Evolutionary conservation across 2,113 vertebrate species (phyloP), one percentile per base, ranked within the genome.

Genomic region (Colistium nudipinnis): DNA sequence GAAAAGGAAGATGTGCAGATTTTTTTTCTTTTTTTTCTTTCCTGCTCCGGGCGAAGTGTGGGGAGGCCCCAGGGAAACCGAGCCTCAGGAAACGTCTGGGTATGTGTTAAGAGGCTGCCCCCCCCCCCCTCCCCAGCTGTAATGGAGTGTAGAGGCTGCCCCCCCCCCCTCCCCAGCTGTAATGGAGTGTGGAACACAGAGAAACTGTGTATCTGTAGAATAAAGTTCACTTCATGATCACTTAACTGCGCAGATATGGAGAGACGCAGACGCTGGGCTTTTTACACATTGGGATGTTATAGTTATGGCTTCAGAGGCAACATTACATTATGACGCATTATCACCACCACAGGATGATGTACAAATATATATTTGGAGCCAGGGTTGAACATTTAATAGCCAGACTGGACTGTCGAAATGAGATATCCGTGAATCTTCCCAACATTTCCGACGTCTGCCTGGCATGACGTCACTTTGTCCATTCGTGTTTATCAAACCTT

Each of bases 141-240:
- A 93, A 93, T 93, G n/a, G n/a, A n/a, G n/a, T n/a, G n/a, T n/a
- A 86, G 83, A 90, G 88, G 87, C 85, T 85, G 80, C 87, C 86
- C 84, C 82, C 72, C 62, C 48, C 74, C n/a, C n/a, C n/a, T n/a
- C n/a, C n/a, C 74, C 68, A 82, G 86, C 83, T 71, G 70, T 92
- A 93, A 93, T 93, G 83, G 89, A 92, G 90, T 92, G 85, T 80
- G 82, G 79, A 87, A 87, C 78, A 81, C 83, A 84, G 78, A 88
- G 14, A 87, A 87, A 71, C 57, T 67, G 75, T 77, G 84, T 87
- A 82, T 90, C 89, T 85, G 78, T 62, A 64, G 65, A 74, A 83
- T 71, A 82, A 86, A 88, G 81, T 90, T 85, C 83, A 85, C 78
- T 82, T 90, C 81, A 87, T 68, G 66, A 81, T 88, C 82, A 84